These are phyloP conservation scores for Axinella damicornis DNA, from an alignment of 37 sponge, comb jelly and placozoan species.

Conservation along the genomic window DNA sequence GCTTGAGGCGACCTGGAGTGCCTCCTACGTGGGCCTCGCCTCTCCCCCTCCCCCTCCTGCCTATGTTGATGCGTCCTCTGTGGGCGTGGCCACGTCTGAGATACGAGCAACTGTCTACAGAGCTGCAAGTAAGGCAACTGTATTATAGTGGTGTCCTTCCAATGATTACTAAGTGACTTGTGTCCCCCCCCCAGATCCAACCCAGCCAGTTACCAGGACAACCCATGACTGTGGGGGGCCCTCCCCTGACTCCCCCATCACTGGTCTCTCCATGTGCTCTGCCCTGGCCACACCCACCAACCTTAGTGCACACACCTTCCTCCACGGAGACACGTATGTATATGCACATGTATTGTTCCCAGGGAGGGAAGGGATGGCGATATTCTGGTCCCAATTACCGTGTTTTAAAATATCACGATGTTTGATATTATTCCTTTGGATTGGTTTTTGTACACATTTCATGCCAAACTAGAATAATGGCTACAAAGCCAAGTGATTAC, in stretches of 20 bases:
- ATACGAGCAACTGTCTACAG: constrained; percentile 38
- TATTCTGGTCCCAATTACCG: no score
- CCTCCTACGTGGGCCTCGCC: constrained; percentile 25
- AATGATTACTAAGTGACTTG: no score
- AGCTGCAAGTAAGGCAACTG: constrained; percentile 40
- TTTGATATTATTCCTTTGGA: no score
- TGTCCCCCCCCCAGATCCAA: constrained; percentile 77
- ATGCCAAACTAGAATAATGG: no score
- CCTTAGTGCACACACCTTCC: constrained; percentile 57
- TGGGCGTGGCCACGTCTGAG: constrained; percentile 48
- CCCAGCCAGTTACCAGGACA: constrained; percentile 12
- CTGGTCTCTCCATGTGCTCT: constrained; percentile 26
- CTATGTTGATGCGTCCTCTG: constrained; percentile 51
- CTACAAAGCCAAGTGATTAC: no score
- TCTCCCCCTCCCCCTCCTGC: constrained; percentile 51
- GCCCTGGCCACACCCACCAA: neutral
- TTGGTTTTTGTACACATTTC: no score
- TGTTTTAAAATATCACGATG: no score
- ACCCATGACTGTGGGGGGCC: constrained; percentile 27
- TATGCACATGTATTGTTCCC: no score
- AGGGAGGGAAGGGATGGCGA: no score
- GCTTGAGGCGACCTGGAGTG: constrained; percentile 41
- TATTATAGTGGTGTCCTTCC: no score
- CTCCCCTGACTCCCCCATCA: constrained; percentile 30
- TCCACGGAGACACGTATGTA: constrained; percentile 79